Evolutionary conservation across 2,888 invertebrate genomes (phyloP).

Genomic region (Tanypteryx hageni): DNA sequence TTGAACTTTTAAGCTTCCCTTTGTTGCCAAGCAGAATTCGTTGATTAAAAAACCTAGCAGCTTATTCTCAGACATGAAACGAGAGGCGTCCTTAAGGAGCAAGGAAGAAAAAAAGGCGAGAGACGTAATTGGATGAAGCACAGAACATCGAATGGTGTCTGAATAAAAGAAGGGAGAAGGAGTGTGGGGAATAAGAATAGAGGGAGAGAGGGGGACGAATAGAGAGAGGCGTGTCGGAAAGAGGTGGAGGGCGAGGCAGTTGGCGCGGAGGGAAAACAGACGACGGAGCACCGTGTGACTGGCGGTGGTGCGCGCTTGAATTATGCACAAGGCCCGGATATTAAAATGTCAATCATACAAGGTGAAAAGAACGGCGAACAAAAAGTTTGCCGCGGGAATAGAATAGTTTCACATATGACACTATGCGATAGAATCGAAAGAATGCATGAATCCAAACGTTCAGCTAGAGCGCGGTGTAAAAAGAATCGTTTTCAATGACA

Average conservation of each 20-base stretch:
- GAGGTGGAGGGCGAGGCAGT: not conserved
- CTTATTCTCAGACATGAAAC: too few species aligned
- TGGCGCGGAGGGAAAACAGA: not conserved
- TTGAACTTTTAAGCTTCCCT: too few species aligned
- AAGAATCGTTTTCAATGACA: too few species aligned
- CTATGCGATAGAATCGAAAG: not conserved
- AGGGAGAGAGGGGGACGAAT: not conserved
- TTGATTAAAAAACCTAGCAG: too few species aligned
- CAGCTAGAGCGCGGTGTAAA: too few species aligned
- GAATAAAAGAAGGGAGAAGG: not conserved
- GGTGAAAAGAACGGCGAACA: not conserved
- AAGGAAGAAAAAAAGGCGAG: not conserved
- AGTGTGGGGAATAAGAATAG: not conserved
- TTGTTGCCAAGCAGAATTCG: too few species aligned
- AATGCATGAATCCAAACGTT: not conserved
- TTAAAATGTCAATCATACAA: constrained; percentile 16
- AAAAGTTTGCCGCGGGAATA: constrained; percentile 8
- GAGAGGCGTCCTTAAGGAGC: not conserved
- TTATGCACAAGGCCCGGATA: constrained; percentile 17
- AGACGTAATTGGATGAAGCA: constrained; percentile 32
- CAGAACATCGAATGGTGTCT: constrained; percentile 33
- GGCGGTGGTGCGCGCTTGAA: not conserved
- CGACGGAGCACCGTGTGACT: too few species aligned
- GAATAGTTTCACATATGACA: not conserved
- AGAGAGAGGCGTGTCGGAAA: not conserved